phyloP scores from a whole-genome alignment of 2,797 vertebrate genomes.

The Lindbergichthys nudifrons region DNA sequence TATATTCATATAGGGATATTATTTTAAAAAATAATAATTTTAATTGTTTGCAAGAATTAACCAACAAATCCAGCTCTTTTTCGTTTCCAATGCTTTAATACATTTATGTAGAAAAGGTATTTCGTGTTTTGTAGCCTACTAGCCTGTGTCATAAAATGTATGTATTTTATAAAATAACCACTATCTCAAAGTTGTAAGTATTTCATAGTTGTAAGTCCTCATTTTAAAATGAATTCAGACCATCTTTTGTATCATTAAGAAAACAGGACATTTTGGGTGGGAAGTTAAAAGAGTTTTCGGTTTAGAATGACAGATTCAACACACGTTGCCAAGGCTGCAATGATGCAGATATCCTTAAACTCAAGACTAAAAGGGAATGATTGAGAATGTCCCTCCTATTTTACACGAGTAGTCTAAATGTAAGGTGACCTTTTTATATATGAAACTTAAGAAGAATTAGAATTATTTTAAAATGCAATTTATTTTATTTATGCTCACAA shows the following conservation, averaged over 20 bases:
- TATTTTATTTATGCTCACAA: not conserved
- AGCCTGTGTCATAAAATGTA: too few species aligned
- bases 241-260: not conserved
- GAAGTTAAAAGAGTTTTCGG: not conserved
- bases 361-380: not conserved
- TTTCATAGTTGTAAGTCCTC: not conserved
- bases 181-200: not conserved
- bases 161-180: not conserved
- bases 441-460: too few species aligned
- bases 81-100: not conserved
- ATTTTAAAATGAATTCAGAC: not conserved
- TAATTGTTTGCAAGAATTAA: not conserved
- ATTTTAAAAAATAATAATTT: not conserved
- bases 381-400: too few species aligned
- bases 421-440: too few species aligned
- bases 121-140: too few species aligned
- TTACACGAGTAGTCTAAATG: too few species aligned
- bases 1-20: not conserved
- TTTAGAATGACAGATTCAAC: not conserved
- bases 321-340: not conserved
- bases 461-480: not conserved
- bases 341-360: not conserved
- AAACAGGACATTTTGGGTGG: not conserved
- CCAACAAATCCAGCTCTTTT: not conserved
- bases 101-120: too few species aligned